Evolutionary conservation across 2,888 invertebrate species (phyloP), one percentile per base, ranked within the genome.

Genomic region (Drosophila borborema): DNA sequence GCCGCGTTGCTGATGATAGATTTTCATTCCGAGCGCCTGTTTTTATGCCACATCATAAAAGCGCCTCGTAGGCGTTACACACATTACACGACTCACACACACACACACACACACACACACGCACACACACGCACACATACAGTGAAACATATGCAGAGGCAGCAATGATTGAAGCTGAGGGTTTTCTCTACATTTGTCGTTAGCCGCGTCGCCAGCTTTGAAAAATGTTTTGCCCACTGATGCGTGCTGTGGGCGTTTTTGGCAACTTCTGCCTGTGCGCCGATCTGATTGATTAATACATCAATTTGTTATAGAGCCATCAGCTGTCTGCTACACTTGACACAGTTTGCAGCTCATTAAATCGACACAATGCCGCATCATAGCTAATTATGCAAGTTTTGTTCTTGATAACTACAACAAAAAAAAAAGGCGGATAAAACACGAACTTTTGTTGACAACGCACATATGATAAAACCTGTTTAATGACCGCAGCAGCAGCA

Each of bases 261-360:
- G 60, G 31, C 28, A 16, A 10, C 58, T 60, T 41, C 41, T 45
- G 58, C 41, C 54, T 36, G 60, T 46, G 60, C 53, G 45, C 5
- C 45, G 80, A 77, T 77, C 88, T 89, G 86, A 87, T 87, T 87
- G 86, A 87, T 87, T 87, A 88, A 90, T 87, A 80, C 88, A 87
- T 90, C 86, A 87, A 89, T 87, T 88, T 86, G 86, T 89, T 88
- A 86, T 87, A 74, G 90, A 82, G 77, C 74, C 90, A 87, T 86
- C 85, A 81, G 67, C 68, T 68, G 69, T 64, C 72, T 79, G 67
- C 72, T 68, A 72, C 89, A 86, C 84, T 84, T 86, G 84, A 84
- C 78, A 84, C 89, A 77, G 80, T 87, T 85, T 85, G 85, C 87
- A 87, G 86, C 86, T 89, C 86, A 86, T 89, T 86, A 87, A 86